Base-by-base conservation (phyloP, 2,888 invertebrate genomes). In the Sinohyriopsis cumingii region DNA sequence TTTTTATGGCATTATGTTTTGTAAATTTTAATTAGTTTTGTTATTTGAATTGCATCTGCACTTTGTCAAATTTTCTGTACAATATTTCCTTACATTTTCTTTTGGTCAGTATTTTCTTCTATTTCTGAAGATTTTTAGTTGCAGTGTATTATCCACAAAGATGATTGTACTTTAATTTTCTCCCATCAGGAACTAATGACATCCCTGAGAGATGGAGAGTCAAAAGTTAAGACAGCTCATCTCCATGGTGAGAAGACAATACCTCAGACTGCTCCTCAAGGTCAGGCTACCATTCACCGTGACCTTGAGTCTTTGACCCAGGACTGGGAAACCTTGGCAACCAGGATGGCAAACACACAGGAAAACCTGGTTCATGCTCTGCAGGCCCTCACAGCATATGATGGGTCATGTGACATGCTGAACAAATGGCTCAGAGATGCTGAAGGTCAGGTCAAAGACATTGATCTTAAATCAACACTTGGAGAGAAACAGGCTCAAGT, bases 211-310 rank as follows among this genome's bases (percentile, higher is more conserved):
- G 87, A 88, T 61, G 88, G 89, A 20, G 83, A 87, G 65, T 93
- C 94, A 0, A 93, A 93, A 63, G 95, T 97, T 86, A 96, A 97
- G 88, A 93, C 94, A 64, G 92, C 96, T 2, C 92, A 96, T 24
- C 95, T 95, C 82, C 93, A 94, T 60, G 97, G 97, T 2, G 97
- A 98, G 90, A 96, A 95, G 88, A 91, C 97, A 0, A 96, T 97
- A 84, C 93, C 94, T 0, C 96, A 97, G 84, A 98, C 98, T 0
- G 96, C 96, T 66, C 95, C 96, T 0, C 96, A 96, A 85, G 98
- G 98, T 4, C 93, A 97, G 83, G 96, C 96, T 91, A 93, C 95
- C 15, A 95, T 98, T 68, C 92, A 96, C n/a, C 95, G 96, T 86
- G 96, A 97, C 87, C 91, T 98, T 63, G 86, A 87, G 28, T 93